Base-by-base conservation (phyloP, 1,140 invertebrate genomes). In the Drosophila chauvacae region DNA sequence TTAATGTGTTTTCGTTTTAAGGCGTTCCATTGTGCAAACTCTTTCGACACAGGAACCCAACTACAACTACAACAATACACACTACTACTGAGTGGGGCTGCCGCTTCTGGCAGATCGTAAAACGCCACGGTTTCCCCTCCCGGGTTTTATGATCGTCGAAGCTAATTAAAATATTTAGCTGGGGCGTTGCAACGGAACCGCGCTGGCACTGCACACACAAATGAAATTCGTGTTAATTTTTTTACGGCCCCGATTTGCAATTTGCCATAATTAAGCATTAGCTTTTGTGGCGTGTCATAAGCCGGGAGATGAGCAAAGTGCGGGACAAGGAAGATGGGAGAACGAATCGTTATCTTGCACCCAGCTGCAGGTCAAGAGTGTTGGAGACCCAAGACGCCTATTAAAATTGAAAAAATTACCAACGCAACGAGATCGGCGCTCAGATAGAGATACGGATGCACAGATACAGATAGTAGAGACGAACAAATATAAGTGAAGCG, bases 251-350 rank as follows among this genome's bases (percentile, higher is more conserved):
- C 77, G 63, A 76, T 77, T 83, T 84, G 83, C 84, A 87, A 87
- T 87, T 88, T 87, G 85, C 84, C 79, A 88, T 90, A 88, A 88
- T 88, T 88, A 88, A 88, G 84, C 80, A 88, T 88, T 88, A 88
- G 65, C 63, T 23, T 50, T 70, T 77, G 71, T 73, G 65, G 74
- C 41, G 44, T 61, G 53, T 48, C 75, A 78, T 63, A 69, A 71
- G 70, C 71, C 50, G 58, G 47, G 14, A 41, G 20, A 28, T 7
- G 14, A 33, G 13, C 16, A 16, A 30, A 4, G 14, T 20, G 42
- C 3, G 33, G n/a, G 55, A 1, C 9, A 20, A 18, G 23, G 44
- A 53, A 28, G 20, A n/a, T 28, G 23, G 37, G 20, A 50, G 33
- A 62, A 37, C 47, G 60, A 80, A 62, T 59, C 57, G 51, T 53